Evolutionary conservation across 92 coral and sea anemone species (phyloP).

Genomic region (Metridium senile): DNA sequence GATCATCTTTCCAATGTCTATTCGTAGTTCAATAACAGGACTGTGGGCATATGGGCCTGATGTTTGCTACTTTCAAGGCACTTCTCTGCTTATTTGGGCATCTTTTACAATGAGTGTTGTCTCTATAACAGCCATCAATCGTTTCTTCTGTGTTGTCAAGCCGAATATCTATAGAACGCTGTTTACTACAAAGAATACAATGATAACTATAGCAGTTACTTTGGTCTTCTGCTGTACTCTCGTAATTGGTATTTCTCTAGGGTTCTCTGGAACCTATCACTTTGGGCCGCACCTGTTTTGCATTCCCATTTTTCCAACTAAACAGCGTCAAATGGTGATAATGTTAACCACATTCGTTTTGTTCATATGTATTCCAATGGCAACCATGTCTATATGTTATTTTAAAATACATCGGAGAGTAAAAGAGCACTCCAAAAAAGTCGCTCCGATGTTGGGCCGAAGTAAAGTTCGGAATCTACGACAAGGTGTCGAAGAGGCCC

Average conservation of each 20-base stretch:
- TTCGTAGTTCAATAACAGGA: constrained; percentile 48
- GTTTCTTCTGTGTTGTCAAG: constrained; percentile 61
- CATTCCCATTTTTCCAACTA: constrained; percentile 46
- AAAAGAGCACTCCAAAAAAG: constrained; percentile 36
- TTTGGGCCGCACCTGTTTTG: constrained; percentile 71
- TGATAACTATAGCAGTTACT: neutral
- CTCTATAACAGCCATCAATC: constrained; percentile 53
- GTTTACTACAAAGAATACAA: constrained; percentile 30
- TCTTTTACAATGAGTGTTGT: constrained; percentile 50
- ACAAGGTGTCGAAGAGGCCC: constrained; percentile 47
- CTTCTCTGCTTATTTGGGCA: constrained; percentile 45
- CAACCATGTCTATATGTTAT: constrained; percentile 40
- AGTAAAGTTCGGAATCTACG: constrained; percentile 4
- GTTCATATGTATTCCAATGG: constrained; percentile 36
- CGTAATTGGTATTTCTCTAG: neutral
- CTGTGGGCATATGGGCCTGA: constrained; percentile 45
- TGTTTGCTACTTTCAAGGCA: constrained; percentile 53
- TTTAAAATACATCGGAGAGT: constrained; percentile 60
- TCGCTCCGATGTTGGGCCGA: constrained; percentile 34
- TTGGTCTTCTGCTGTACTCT: neutral
- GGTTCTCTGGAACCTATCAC: constrained; percentile 11
- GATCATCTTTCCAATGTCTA: constrained; percentile 39
- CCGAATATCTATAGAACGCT: constrained; percentile 39
- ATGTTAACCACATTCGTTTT: constrained; percentile 40
- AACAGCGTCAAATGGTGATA: constrained; percentile 16